A percentile compares a stretch with the other conserved stretches of the same genome.
phyloP scores from a whole-genome alignment of 2,888 invertebrate genomes.

The Ferdinandea cuprea region DNA sequence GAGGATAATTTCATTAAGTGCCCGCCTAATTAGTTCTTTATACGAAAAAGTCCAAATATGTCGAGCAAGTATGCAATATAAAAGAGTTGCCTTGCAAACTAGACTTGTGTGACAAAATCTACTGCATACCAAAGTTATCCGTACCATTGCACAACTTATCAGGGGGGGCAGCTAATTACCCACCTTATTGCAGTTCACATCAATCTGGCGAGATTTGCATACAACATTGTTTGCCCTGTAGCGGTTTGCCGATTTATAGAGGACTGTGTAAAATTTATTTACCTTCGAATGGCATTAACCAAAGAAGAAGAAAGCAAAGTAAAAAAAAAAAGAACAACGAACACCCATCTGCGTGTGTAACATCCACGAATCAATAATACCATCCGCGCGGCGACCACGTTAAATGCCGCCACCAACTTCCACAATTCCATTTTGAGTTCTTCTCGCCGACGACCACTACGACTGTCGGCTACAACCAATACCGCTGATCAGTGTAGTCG shows the following conservation, averaged over 20 bases:
- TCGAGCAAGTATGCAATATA: not conserved
- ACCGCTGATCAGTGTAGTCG: constrained; percentile 24
- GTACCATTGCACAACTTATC: constrained; percentile 20
- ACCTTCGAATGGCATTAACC: constrained; percentile 6
- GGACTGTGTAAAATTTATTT: constrained; percentile 5
- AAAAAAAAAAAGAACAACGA: not conserved
- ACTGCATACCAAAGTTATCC: constrained; percentile 17
- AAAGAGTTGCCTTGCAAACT: constrained; percentile 49
- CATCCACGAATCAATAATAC: constrained; percentile 48
- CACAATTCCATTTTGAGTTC: constrained; percentile 28
- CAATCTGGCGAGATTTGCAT: constrained; percentile 46
- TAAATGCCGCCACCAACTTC: constrained; percentile 48
- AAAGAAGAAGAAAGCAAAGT: constrained; percentile 22
- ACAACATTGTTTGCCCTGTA: constrained; percentile 36
- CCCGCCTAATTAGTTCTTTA: constrained; percentile 11
- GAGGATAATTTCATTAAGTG: constrained; percentile 19
- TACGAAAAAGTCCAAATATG: constrained; percentile 18
- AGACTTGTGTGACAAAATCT: constrained; percentile 26
- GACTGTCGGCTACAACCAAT: constrained; percentile 7
- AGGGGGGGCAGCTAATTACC: constrained; percentile 23
- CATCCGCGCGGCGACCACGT: constrained; percentile 37
- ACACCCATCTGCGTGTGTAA: constrained; percentile 26
- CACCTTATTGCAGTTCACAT: constrained; percentile 20
- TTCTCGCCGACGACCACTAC: not conserved
- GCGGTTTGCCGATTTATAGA: not conserved